Percentiles rank a stretch among this genome's conserved stretches.
Evolutionary conservation across 2,888 invertebrate species (phyloP).

Genomic region (Parnassius smintheus): DNA sequence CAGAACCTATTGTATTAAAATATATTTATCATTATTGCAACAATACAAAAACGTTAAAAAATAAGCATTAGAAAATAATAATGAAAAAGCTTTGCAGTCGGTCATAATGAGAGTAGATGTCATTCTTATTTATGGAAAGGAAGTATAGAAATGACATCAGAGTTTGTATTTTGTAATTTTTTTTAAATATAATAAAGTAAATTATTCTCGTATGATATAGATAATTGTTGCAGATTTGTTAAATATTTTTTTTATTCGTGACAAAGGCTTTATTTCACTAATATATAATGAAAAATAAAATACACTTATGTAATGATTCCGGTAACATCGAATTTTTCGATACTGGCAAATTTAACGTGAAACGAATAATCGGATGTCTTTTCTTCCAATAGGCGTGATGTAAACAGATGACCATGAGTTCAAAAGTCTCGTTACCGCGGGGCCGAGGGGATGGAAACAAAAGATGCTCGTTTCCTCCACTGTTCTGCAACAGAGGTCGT

Average conservation of each 20-base stretch:
- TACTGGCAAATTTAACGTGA: conserved; percentile 34
- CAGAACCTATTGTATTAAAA: too few relatives aligned
- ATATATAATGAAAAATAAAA: too few relatives aligned
- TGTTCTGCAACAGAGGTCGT: conserved; percentile 49
- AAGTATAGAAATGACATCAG: neutral
- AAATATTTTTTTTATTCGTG: too few relatives aligned
- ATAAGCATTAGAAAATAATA: conserved; percentile 22
- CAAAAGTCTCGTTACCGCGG: conserved; percentile 69
- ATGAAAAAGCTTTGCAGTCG: conserved; percentile 11
- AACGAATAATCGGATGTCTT: conserved; percentile 57
- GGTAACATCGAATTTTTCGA: conserved; percentile 2
- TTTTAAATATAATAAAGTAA: neutral
- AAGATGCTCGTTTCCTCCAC: conserved; percentile 79
- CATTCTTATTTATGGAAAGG: neutral
- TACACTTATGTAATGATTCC: too few relatives aligned
- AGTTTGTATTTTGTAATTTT: neutral
- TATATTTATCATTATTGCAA: neutral
- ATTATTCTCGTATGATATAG: too few relatives aligned
- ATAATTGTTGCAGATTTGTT: too few relatives aligned
- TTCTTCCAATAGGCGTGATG: conserved; percentile 65
- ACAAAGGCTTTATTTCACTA: too few relatives aligned
- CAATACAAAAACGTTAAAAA: conserved; percentile 14
- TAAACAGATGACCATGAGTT: conserved; percentile 76
- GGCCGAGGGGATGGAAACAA: conserved; percentile 67
- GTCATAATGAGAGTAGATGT: conserved; percentile 15